Evolutionary conservation across 2,888 invertebrate species (phyloP).

Genomic region (Heliconius hortense): DNA sequence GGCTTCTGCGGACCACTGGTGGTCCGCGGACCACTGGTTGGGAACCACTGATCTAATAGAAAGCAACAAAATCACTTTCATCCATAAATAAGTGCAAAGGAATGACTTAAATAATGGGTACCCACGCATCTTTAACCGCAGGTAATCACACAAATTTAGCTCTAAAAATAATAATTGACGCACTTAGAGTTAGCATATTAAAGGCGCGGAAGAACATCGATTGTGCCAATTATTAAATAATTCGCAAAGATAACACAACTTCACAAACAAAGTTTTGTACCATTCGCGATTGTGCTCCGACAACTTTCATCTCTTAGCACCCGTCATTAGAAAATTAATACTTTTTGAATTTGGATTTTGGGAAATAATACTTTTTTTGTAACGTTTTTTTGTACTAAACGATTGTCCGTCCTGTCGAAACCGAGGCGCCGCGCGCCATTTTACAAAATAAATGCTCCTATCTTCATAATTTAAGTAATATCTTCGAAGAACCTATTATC

Average conservation of each 20-base stretch:
- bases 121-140: conserved; percentile 34
- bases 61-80: conserved; percentile 30
- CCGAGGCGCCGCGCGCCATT: conserved; percentile 60
- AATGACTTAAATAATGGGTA: conserved; percentile 42
- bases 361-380: conserved; percentile 78
- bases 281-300: conserved; percentile 55
- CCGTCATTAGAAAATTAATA: conserved; percentile 71
- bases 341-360: conserved; percentile 76
- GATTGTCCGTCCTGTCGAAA: conserved; percentile 63
- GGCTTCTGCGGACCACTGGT: too few relatives aligned
- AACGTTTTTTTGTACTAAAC: conserved; percentile 76
- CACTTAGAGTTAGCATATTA: conserved; percentile 57
- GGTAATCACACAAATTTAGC: conserved; percentile 39
- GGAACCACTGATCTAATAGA: too few relatives aligned
- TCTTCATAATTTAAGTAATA: conserved; percentile 80
- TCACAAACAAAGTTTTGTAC: conserved; percentile 30
- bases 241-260: conserved; percentile 29
- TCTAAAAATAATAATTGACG: conserved; percentile 60
- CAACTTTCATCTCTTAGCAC: conserved; percentile 62
- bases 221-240: conserved; percentile 58
- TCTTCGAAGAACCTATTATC: conserved; percentile 79
- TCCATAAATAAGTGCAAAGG: conserved; percentile 39
- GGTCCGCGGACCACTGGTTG: too few relatives aligned
- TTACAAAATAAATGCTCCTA: conserved; percentile 76
- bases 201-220: conserved; percentile 72